phyloP scores from a whole-genome alignment of 2,797 vertebrate species.

The Pampus argenteus region DNA sequence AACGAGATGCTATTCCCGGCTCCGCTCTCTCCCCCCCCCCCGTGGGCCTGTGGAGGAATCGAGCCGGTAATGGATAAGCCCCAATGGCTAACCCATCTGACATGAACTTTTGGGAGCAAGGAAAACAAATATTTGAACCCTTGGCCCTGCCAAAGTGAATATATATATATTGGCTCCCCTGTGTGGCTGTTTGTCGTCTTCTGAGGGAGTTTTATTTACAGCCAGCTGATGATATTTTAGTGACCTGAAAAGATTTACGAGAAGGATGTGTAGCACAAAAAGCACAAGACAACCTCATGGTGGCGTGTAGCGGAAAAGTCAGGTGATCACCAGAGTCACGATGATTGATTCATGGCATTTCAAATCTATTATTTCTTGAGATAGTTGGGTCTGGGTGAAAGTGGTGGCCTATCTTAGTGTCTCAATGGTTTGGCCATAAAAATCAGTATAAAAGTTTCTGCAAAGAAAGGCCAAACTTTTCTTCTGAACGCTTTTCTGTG shows the following conservation, averaged over 20 bases:
- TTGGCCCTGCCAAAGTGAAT: slow-evolving; percentile 83
- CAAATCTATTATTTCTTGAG: background rate
- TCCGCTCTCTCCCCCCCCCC: slow-evolving; percentile 54
- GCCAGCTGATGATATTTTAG: slow-evolving; percentile 59
- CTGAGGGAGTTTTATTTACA: slow-evolving; percentile 72
- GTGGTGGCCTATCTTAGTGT: background rate
- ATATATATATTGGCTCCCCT: slow-evolving; percentile 80
- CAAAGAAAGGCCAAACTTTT: background rate
- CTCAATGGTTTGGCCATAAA: background rate
- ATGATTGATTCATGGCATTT: too few species aligned
- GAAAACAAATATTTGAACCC: slow-evolving; percentile 89
- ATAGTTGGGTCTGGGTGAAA: background rate
- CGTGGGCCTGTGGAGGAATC: slow-evolving; percentile 67
- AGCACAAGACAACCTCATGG: too few species aligned
- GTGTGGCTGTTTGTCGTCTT: slow-evolving; percentile 73
- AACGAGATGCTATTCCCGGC: slow-evolving; percentile 50
- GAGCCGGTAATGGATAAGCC: slow-evolving; percentile 87
- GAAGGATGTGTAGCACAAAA: slow-evolving; percentile 24
- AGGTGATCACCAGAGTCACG: too few species aligned
- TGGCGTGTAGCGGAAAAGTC: too few species aligned
- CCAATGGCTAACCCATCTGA: slow-evolving; percentile 82
- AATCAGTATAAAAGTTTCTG: background rate
- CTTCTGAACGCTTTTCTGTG: background rate
- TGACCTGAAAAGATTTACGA: slow-evolving; percentile 39
- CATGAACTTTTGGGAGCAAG: slow-evolving; percentile 84